Base-by-base conservation (phyloP, 2,888 invertebrate genomes). In the Drosophila neutralis region DNA sequence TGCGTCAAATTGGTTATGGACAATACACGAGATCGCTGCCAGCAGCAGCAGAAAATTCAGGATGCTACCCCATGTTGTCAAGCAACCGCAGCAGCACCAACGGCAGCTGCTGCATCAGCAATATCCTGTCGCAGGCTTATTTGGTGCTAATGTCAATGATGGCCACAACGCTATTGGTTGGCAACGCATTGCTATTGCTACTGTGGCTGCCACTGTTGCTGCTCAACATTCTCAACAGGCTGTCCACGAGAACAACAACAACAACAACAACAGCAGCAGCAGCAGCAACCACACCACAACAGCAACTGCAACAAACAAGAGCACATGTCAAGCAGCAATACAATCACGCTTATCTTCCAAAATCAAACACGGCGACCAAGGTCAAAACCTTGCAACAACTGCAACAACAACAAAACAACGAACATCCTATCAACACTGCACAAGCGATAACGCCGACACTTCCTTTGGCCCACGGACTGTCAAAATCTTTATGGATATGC, bases 301-400 rank as follows among this genome's bases (percentile, higher is more conserved):
- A 58, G 24, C 64, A 51, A 40, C 24, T 67, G 27, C 54, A 57
- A 35, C 58, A 53, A 52, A 68, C 63, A 63, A 45, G 24, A 27
- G 70, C 76, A 68, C 13, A 45, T 61, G 67, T 54, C 61, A 73
- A 63, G 68, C 78, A 75, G 84, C 87, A 76, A 78, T 68, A 82
- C 87, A 84, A 88, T 90, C 91, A 91, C 90, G 73, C 78, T 79
- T 90, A 89, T 91, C 92, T 92, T 92, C 91, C 91, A 91, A 89
- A 85, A 78, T 24, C 61, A 71, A 80, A 71, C 70, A 71, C 57
- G 76, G 70, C 56, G 76, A 68, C 74, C 79, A 86, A 69, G 75
- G 70, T 65, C 76, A 69, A 53, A 70, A 60, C 51, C 27, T 63
- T 69, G 63, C 73, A 74, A 72, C 76, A 73, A 45, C 45, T 15